These are phyloP conservation scores for Mesodorylaimus sp. DNA, from an alignment of 2,888 invertebrate genomes.

Conservation along the genomic window DNA sequence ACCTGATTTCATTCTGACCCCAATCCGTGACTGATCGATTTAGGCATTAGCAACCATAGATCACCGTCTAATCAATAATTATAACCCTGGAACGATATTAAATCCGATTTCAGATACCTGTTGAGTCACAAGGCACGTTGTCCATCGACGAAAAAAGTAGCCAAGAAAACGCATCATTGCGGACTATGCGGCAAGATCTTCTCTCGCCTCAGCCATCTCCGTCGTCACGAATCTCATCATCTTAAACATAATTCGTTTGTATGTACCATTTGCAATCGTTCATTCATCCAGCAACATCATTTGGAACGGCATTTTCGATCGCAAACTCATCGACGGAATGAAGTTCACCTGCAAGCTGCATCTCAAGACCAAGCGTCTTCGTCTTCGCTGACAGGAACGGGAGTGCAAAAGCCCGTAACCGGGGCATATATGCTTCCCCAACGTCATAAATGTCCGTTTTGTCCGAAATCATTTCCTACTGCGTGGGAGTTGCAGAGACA, in stretches of 20 bases:
- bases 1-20: no score
- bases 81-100: no score
- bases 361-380: no score
- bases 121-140: no score
- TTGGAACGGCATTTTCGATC: background rate
- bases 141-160: no score
- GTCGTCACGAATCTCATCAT: background rate
- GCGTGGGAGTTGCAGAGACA: background rate
- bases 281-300: background rate
- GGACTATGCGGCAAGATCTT: background rate
- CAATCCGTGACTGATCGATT: no score
- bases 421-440: no score
- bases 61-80: no score
- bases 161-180: background rate
- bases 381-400: background rate
- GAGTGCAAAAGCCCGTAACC: no score
- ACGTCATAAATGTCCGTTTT: background rate
- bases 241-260: background rate
- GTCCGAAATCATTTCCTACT: background rate
- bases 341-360: no score
- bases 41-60: no score
- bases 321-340: background rate
- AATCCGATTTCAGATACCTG: no score
- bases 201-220: background rate
- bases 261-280: background rate